These are phyloP conservation scores for Callopanchax toddi DNA, from an alignment of 2,113 vertebrate species.

Conservation along the genomic window DNA sequence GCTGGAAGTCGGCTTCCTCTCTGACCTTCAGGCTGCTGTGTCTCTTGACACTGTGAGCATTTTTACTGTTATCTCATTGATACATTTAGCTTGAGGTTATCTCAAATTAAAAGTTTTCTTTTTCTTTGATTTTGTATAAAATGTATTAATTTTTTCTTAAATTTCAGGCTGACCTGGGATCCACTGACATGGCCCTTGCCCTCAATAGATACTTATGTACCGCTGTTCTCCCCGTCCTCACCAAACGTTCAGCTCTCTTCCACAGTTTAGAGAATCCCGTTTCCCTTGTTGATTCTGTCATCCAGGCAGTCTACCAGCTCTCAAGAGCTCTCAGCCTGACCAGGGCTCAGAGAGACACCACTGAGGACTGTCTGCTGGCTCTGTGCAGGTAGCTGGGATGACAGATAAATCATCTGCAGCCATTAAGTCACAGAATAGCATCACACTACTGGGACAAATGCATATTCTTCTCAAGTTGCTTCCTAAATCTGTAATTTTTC, in stretches of 20 bases:
- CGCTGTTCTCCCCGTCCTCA: slow-evolving; percentile 89
- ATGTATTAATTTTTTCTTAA: neutral
- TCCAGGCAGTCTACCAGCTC: slow-evolving; percentile 89
- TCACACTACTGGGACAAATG: too few relatives aligned
- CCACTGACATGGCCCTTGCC: slow-evolving; percentile 94
- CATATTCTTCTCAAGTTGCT: too few relatives aligned
- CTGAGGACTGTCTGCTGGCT: slow-evolving; percentile 90
- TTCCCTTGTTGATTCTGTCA: slow-evolving; percentile 86
- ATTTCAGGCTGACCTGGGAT: slow-evolving; percentile 86
- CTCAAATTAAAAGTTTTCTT: neutral
- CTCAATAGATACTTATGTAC: slow-evolving; percentile 94
- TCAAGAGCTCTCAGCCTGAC: slow-evolving; percentile 92
- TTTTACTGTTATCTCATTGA: neutral
- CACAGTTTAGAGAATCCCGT: slow-evolving; percentile 84
- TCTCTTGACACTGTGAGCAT: slow-evolving; percentile 89
- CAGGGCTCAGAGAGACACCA: slow-evolving; percentile 91
- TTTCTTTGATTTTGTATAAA: neutral
- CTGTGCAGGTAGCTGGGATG: slow-evolving; percentile 79
- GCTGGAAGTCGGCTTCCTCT: slow-evolving; percentile 91
- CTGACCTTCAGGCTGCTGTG: slow-evolving; percentile 92
- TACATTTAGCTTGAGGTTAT: slow-evolving; percentile 4
- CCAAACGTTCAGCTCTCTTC: slow-evolving; percentile 88
- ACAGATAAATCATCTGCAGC: neutral
- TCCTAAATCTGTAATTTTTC: too few relatives aligned
- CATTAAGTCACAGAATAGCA: neutral